phyloP scores from a whole-genome alignment of 2,797 vertebrate genomes.

The Chloroceryle amazona region DNA sequence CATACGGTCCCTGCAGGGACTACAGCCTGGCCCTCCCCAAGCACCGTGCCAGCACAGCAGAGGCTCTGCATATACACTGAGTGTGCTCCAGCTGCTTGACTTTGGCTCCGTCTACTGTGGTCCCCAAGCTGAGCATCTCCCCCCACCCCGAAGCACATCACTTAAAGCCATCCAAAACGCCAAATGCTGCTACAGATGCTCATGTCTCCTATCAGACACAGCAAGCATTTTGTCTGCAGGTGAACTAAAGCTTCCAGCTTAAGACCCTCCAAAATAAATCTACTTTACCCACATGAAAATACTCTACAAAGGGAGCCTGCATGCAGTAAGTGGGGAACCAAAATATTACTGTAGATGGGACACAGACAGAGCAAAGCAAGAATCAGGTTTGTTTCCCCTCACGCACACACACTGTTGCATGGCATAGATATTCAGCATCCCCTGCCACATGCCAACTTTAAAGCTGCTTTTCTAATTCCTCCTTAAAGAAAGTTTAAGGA shows the following conservation, averaged over 20 bases:
- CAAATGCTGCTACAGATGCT: neutral
- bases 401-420: fast-evolving
- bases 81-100: neutral
- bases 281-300: neutral
- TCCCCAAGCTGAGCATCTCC: fast-evolving
- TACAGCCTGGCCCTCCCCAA: neutral
- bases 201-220: fast-evolving
- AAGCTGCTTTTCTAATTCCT: neutral
- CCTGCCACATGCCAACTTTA: fast-evolving
- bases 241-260: neutral
- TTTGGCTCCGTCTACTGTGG: too few relatives aligned
- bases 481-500: neutral
- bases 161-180: neutral
- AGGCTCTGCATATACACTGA: fast-evolving
- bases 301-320: neutral
- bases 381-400: neutral
- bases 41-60: neutral
- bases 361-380: neutral
- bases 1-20: neutral
- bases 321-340: fast-evolving
- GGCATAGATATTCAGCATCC: fast-evolving
- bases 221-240: fast-evolving
- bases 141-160: fast-evolving
- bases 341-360: fast-evolving
- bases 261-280: neutral